Percentiles rank a stretch among this genome's conserved stretches.
Evolutionary conservation across 2,113 vertebrate species (phyloP).

Genomic region (Alethe diademata): DNA sequence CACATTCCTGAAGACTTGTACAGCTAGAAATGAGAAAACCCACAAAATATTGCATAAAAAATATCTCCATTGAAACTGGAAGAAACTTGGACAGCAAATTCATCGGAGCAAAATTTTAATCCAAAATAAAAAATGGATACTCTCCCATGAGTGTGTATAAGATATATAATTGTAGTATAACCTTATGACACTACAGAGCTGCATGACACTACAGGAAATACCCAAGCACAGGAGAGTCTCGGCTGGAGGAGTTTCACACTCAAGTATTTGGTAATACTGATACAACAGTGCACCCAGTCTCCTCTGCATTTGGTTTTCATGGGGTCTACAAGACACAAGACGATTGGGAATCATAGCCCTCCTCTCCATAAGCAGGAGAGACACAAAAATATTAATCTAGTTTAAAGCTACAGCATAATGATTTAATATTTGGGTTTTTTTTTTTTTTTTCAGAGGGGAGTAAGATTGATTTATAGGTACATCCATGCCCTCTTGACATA

Average conservation of each 20-base stretch:
- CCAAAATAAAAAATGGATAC: neutral
- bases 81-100: neutral
- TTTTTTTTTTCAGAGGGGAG: neutral
- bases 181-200: neutral
- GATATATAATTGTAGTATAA: neutral
- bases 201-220: neutral
- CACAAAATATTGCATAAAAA: neutral
- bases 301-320: neutral
- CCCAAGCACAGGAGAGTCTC: neutral
- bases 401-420: neutral
- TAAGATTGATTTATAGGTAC: neutral
- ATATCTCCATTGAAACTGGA: neutral
- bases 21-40: neutral
- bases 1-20: neutral
- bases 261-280: neutral
- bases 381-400: neutral
- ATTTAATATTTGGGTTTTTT: neutral
- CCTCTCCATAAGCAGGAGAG: neutral
- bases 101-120: neutral
- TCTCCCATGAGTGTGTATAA: neutral
- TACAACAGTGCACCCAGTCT: accelerated
- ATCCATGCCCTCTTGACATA: neutral
- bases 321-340: neutral
- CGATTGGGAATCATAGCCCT: neutral
- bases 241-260: neutral